phyloP scores from a whole-genome alignment of 2,113 vertebrate genomes.

The Rhinolophus ferrumequinum region DNA sequence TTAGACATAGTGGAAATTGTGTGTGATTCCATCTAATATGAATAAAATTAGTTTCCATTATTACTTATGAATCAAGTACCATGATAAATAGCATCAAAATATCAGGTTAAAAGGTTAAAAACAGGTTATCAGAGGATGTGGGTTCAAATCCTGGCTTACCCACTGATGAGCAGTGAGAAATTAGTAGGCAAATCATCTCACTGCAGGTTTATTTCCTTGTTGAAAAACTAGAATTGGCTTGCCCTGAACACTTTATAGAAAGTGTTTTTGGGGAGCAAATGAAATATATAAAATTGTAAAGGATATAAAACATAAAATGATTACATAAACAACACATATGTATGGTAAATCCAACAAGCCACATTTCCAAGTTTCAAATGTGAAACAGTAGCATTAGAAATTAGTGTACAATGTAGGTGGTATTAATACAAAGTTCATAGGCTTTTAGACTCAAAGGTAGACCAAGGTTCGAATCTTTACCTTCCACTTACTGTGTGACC shows the following conservation, averaged over 20 bases:
- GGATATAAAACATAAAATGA: conserved; percentile 8
- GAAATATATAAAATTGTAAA: not conserved
- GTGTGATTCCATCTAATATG: not conserved
- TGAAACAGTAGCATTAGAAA: not conserved
- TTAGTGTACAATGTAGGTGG: not conserved
- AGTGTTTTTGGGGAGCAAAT: not conserved
- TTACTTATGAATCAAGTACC: not conserved
- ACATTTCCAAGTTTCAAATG: not conserved
- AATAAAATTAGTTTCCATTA: conserved; percentile 43
- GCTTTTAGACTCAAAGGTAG: not conserved
- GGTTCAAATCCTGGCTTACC: not conserved
- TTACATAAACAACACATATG: not conserved
- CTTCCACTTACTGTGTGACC: not conserved
- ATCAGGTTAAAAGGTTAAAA: not conserved
- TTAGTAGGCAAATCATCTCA: not conserved
- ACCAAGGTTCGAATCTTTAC: not conserved
- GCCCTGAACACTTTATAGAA: not conserved
- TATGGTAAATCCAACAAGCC: not conserved
- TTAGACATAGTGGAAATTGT: not conserved
- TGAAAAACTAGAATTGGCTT: not conserved
- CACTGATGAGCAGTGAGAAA: not conserved
- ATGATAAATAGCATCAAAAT: conserved; percentile 34
- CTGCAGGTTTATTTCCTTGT: not conserved
- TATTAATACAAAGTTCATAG: not conserved
- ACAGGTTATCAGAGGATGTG: not conserved